These are phyloP conservation scores for Dryocosmus kuriphilus DNA, from an alignment of 2,888 invertebrate species.

Conservation along the genomic window DNA sequence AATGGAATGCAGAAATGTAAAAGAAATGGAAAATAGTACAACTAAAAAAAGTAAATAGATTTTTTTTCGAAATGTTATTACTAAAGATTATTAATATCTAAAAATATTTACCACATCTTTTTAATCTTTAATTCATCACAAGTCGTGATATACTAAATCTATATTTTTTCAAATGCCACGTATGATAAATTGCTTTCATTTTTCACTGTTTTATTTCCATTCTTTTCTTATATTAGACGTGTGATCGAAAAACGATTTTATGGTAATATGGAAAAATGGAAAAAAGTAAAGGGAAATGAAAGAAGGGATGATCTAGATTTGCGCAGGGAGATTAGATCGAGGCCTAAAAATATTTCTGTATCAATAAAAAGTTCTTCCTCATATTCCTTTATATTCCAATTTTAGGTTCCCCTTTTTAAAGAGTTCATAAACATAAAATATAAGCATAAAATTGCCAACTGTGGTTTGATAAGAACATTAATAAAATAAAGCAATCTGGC, in stretches of 20 bases:
- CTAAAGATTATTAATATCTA: neutral
- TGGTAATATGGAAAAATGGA: constrained; percentile 24
- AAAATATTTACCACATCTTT: neutral
- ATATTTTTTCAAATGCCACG: neutral
- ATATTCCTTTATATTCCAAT: neutral
- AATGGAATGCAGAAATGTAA: neutral
- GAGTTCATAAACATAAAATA: constrained; percentile 21
- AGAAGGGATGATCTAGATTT: constrained; percentile 12
- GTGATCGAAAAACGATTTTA: constrained; percentile 34
- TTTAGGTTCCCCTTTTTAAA: neutral
- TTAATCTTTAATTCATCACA: neutral
- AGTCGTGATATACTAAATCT: constrained; percentile 12
- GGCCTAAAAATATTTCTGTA: constrained; percentile 14
- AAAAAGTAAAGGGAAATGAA: neutral
- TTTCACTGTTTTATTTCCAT: constrained; percentile 24
- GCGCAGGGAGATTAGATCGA: neutral
- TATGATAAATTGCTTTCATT: constrained; percentile 32
- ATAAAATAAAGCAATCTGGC: constrained; percentile 27
- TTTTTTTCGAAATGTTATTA: neutral
- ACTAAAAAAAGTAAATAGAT: neutral
- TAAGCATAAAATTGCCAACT: neutral
- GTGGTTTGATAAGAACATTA: constrained; percentile 21
- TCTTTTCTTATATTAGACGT: constrained; percentile 29
- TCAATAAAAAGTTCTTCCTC: neutral
- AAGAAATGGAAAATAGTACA: neutral